Base-by-base conservation (phyloP, 2,888 invertebrate genomes). In the Eilema caniola region DNA sequence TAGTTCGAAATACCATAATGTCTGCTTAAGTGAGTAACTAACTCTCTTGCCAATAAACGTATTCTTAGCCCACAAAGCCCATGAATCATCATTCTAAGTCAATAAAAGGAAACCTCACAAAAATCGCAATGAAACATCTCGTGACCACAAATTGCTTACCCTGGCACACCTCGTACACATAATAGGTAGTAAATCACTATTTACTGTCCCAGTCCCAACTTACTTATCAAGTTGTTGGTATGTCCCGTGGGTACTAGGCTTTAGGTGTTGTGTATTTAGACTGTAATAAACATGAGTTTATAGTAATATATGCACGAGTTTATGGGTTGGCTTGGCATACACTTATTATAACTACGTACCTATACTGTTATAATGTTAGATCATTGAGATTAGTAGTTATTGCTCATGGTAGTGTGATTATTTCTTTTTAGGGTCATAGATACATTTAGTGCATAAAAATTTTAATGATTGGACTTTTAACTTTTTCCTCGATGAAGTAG, bases 141-240 rank as follows among this genome's bases (percentile, higher is more conserved):
- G 61, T 74, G 69, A 75, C 80, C 78, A 71, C 78, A 80, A 78
- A 77, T 74, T 78, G 77, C 78, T 72, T 69, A 67, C 73, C 72
- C 77, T 71, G 71, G 83, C 37, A 70, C 79, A 78, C 80, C 76
- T 62, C 67, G 24, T 59, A 59, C 59, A 67, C 60, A 71, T 75
- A 79, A 78, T 76, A 76, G 86, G 79, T 76, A 71, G 79, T 88
- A 88, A 87, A 88, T 89, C 86, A 88, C 81, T 80, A 83, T 87
- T 85, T 83, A 81, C 77, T 75, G 74, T 82, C 81, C 75, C 69
- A 73, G 73, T 82, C 81, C 75, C 69, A 73, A 72, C 75, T 73
- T 71, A 81, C 75, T 78, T 78, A 78, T 83, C 83, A 81, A 78
- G 79, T 78, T 69, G 82, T 80, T 76, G 73, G 70, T 67, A 37